Evolutionary conservation across 1,140 invertebrate genomes (phyloP).

Genomic region (Drosophila mojavensis): DNA sequence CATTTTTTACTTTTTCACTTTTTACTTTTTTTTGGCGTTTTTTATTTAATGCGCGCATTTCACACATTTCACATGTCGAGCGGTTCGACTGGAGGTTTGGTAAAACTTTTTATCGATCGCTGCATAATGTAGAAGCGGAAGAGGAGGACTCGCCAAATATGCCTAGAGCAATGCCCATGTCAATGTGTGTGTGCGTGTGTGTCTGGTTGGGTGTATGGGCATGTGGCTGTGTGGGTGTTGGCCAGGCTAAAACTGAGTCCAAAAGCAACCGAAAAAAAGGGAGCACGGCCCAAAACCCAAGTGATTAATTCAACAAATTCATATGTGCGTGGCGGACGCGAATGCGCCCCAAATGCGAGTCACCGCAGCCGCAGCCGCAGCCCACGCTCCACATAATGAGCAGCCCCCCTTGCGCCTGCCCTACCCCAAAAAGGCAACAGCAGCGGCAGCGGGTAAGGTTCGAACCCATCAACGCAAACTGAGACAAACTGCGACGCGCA

Average conservation of each 20-base stretch:
- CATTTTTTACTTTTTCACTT: conserved; percentile 3
- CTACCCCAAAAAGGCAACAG: not conserved
- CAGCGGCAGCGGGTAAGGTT: not conserved
- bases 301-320: conserved; percentile 81
- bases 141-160: conserved; percentile 46
- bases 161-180: conserved; percentile 62
- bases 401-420: not conserved
- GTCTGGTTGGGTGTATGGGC: not conserved
- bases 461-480: conserved; percentile 5
- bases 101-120: conserved; percentile 78
- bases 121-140: conserved; percentile 52
- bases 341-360: not conserved
- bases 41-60: conserved; percentile 81
- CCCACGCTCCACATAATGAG: conserved; percentile 31
- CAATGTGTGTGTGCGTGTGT: conserved; percentile 37
- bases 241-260: conserved; percentile 23
- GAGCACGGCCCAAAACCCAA: conserved; percentile 59
- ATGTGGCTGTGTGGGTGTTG: conserved; percentile 13
- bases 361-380: not conserved
- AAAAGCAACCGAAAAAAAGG: conserved; percentile 18
- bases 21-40: conserved; percentile 53
- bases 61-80: conserved; percentile 70
- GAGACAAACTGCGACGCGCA: conserved; percentile 21
- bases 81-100: conserved; percentile 35
- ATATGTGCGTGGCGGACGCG: conserved; percentile 55